Percentiles rank a stretch among this genome's conserved stretches.
Conservation (phyloP, 2,797 vertebrate genomes). For the Sebastes elongatus region DNA sequence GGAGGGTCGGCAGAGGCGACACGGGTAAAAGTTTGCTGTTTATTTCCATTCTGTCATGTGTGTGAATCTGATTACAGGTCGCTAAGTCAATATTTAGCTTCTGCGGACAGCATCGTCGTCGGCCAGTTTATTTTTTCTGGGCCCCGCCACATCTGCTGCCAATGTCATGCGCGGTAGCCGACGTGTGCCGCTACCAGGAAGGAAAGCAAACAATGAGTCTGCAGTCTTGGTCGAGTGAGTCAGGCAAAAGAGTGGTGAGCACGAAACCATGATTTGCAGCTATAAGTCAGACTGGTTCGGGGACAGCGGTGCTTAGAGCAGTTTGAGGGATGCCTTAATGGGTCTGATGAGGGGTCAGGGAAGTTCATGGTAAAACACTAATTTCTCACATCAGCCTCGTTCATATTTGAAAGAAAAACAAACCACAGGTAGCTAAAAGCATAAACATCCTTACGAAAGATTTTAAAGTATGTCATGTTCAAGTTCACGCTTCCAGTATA, state of each 20-base stretch:
- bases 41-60: conserved; percentile 86
- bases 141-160: conserved; percentile 79
- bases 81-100: conserved; percentile 88
- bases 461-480: not conserved
- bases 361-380: conserved; percentile 38
- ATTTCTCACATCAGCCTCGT: conserved; percentile 33
- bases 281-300: conserved; percentile 21
- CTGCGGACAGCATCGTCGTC: conserved; percentile 79
- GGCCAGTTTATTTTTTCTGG: conserved; percentile 82
- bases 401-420: conserved; percentile 35
- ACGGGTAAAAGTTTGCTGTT: conserved; percentile 81
- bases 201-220: conserved; percentile 76
- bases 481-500: not conserved
- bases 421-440: conserved; percentile 10
- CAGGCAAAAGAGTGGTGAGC: conserved; percentile 39
- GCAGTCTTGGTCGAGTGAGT: conserved; percentile 60
- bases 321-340: conserved; percentile 54
- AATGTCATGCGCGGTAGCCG: conserved; percentile 75
- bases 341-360: conserved; percentile 42
- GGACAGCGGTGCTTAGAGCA: conserved; percentile 6
- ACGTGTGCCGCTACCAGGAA: conserved; percentile 69
- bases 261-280: conserved; percentile 56
- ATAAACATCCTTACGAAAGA: not conserved
- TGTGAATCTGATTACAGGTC: conserved; percentile 88
- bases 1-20: conserved; percentile 69